Conservation (phyloP, 1,140 invertebrate genomes). For the Temnothorax curvispinosus region DNA sequence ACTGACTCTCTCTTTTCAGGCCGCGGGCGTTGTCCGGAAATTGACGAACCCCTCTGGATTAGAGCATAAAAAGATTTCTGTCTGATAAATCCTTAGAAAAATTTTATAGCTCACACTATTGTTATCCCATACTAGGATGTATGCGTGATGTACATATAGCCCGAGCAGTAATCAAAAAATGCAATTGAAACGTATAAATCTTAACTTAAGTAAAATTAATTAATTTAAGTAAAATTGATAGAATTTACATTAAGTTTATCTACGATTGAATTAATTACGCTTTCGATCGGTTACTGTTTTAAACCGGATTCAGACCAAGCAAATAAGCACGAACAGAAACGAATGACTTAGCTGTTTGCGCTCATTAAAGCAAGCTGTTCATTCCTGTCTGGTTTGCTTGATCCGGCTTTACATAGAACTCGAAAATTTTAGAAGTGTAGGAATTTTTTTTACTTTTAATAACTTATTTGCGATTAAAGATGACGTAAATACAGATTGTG, state of each 20-base stretch:
- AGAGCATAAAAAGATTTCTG: background rate
- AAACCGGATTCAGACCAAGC: background rate
- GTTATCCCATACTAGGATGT: background rate
- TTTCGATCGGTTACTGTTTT: background rate
- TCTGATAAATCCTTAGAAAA: background rate
- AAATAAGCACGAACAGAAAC: background rate
- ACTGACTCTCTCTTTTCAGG: background rate
- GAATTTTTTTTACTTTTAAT: background rate
- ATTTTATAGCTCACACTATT: background rate
- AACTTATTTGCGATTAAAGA: conserved; percentile 4
- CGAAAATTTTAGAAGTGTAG: background rate
- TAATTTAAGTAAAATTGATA: background rate
- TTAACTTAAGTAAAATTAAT: background rate
- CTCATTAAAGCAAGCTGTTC: conserved; percentile 12
- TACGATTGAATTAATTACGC: background rate
- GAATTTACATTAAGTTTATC: background rate
- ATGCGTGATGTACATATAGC: background rate
- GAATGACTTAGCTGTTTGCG: background rate
- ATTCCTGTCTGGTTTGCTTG: background rate
- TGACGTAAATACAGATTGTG: conserved; percentile 48
- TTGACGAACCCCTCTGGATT: background rate
- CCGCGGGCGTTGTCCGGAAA: background rate
- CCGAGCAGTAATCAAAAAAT: background rate
- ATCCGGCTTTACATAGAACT: background rate
- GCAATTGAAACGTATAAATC: background rate